These are phyloP conservation scores for Esperia sulphurella DNA, from an alignment of 2,888 invertebrate genomes.

Conservation along the genomic window DNA sequence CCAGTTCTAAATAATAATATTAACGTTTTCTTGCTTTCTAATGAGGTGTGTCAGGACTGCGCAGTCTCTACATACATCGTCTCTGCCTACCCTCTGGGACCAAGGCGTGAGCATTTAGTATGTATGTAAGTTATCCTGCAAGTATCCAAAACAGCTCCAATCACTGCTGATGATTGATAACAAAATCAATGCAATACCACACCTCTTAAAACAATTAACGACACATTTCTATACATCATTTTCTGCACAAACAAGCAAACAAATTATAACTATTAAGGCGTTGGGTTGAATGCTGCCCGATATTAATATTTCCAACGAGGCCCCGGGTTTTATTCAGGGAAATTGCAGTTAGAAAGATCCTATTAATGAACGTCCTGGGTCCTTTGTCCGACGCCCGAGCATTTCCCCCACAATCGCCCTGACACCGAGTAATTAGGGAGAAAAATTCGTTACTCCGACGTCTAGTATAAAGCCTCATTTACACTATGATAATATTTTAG, in stretches of 20 bases:
- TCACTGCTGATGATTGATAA: not conserved
- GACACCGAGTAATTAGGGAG: constrained; percentile 77
- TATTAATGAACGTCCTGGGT: constrained; percentile 76
- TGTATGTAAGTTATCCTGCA: too few species aligned
- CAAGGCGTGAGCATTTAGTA: too few species aligned
- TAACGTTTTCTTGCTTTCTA: too few species aligned
- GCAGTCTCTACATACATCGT: too few species aligned
- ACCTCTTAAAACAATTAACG: not conserved
- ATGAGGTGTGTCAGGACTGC: too few species aligned
- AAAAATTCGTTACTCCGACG: constrained; percentile 64
- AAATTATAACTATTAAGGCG: constrained; percentile 63
- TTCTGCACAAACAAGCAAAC: constrained; percentile 42
- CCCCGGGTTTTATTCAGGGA: constrained; percentile 64
- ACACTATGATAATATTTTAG: constrained; percentile 6
- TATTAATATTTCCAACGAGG: constrained; percentile 71
- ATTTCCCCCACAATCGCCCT: constrained; percentile 73
- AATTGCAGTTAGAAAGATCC: constrained; percentile 53
- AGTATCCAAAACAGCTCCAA: too few species aligned
- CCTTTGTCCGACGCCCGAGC: constrained; percentile 67
- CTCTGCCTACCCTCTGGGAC: too few species aligned
- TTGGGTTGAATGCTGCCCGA: constrained; percentile 58
- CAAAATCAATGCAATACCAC: not conserved
- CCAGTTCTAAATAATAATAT: too few species aligned
- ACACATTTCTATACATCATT: not conserved
- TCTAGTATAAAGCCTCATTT: constrained; percentile 9